These are phyloP conservation scores for Psammodynastes pulverulentus DNA, from an alignment of 2,113 vertebrate genomes.

Conservation along the genomic window DNA sequence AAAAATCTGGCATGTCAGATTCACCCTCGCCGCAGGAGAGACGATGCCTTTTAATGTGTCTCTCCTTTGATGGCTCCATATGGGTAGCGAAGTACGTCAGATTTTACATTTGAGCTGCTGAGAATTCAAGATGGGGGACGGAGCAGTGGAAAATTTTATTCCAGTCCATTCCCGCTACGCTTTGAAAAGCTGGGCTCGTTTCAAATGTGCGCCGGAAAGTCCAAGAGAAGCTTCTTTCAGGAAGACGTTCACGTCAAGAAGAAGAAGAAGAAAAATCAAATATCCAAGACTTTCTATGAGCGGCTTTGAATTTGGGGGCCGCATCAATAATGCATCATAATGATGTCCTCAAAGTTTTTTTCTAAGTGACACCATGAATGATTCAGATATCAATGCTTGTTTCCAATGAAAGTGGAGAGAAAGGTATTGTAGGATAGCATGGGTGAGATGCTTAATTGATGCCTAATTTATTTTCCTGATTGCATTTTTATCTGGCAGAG, in stretches of 20 bases:
- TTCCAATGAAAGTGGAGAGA: neutral
- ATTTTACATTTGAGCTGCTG: slow-evolving; percentile 17
- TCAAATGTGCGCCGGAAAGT: neutral
- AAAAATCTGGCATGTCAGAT: slow-evolving; percentile 37
- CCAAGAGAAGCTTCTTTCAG: neutral
- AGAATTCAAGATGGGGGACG: no score
- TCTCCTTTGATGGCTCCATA: slow-evolving; percentile 22
- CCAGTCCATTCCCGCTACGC: neutral
- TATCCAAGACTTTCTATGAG: neutral
- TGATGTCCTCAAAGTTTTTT: neutral
- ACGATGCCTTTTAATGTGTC: slow-evolving; percentile 38
- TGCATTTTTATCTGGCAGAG: neutral
- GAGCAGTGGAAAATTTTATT: neutral
- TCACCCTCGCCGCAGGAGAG: slow-evolving; percentile 37
- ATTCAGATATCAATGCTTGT: neutral
- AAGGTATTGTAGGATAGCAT: neutral
- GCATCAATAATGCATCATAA: neutral
- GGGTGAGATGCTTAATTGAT: neutral
- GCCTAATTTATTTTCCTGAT: neutral
- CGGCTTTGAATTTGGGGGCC: neutral
- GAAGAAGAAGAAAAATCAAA: neutral
- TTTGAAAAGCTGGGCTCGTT: neutral
- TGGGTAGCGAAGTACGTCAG: neutral
- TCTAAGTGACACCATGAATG: neutral
- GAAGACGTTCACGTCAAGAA: neutral